These are phyloP conservation scores for Harpalus rufipes DNA, from an alignment of 2,888 invertebrate species.

Conservation along the genomic window DNA sequence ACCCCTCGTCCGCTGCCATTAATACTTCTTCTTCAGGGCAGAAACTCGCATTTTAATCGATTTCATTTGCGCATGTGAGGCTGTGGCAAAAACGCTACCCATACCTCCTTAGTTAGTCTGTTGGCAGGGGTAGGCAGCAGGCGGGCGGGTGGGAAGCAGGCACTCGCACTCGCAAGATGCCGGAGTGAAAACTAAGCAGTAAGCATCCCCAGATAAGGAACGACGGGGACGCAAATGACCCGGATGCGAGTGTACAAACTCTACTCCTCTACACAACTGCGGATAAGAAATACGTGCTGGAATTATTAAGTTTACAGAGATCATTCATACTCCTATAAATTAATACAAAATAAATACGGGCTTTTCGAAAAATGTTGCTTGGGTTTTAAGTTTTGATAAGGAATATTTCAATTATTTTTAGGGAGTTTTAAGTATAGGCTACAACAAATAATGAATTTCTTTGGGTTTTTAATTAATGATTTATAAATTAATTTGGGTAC, in stretches of 20 bases:
- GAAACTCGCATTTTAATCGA: conserved; percentile 84
- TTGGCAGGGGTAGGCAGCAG: conserved; percentile 74
- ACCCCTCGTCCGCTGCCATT: conserved; percentile 75
- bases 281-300: too few species aligned
- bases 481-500: too few species aligned
- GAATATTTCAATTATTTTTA: too few species aligned
- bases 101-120: conserved; percentile 66
- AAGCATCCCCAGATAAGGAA: conserved; percentile 69
- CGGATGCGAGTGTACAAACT: conserved; percentile 5
- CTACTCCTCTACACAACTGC: background rate
- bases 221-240: conserved; percentile 61
- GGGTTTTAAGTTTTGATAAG: too few species aligned
- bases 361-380: too few species aligned
- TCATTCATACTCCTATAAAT: too few species aligned
- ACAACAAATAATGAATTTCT: too few species aligned
- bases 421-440: too few species aligned
- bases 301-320: too few species aligned
- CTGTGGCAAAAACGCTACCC: conserved; percentile 78
- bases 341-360: too few species aligned
- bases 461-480: too few species aligned
- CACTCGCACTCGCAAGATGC: conserved; percentile 72
- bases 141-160: conserved; percentile 72
- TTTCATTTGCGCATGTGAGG: conserved; percentile 84
- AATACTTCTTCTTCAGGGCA: conserved; percentile 80
- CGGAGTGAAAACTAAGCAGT: conserved; percentile 73